Percentiles rank a stretch among this genome's conserved stretches.
These are phyloP conservation scores for Chelonus formosanus DNA, from an alignment of 2,888 invertebrate species.

Conservation along the genomic window DNA sequence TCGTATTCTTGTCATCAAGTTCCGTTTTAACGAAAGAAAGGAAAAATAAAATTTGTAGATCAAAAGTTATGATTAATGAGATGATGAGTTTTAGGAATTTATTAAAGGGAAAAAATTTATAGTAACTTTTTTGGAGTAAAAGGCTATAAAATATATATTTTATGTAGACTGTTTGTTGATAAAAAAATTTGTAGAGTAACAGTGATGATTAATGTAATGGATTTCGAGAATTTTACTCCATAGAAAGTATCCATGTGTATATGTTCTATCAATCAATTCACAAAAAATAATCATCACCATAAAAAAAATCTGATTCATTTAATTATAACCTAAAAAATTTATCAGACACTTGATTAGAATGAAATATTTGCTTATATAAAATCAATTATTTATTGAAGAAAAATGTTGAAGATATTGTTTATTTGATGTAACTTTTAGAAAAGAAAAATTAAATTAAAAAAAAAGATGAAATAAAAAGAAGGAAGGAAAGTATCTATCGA, in stretches of 20 bases:
- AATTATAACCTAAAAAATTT: no score
- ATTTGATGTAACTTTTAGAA: neutral
- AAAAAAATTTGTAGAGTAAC: neutral
- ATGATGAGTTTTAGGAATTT: no score
- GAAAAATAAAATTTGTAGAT: slow-evolving; percentile 1
- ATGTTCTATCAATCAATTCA: no score
- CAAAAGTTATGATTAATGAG: slow-evolving; percentile 1
- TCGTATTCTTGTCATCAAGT: slow-evolving; percentile 16
- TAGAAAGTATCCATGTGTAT: no score
- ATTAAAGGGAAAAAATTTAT: no score
- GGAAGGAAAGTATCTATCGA: slow-evolving; percentile 53
- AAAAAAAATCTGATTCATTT: no score
- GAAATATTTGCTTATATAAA: neutral
- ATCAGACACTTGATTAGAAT: no score
- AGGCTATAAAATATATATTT: no score
- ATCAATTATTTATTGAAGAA: no score
- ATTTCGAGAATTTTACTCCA: neutral
- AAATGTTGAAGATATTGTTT: no score
- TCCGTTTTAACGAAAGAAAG: neutral
- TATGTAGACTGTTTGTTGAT: neutral
- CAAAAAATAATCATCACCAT: no score
- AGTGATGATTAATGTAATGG: neutral
- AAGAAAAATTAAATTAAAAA: slow-evolving; percentile 3
- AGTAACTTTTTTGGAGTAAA: no score
- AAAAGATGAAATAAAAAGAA: slow-evolving; percentile 31